phyloP scores from a whole-genome alignment of 2,888 invertebrate genomes.

The Siphlonurus alternatus region DNA sequence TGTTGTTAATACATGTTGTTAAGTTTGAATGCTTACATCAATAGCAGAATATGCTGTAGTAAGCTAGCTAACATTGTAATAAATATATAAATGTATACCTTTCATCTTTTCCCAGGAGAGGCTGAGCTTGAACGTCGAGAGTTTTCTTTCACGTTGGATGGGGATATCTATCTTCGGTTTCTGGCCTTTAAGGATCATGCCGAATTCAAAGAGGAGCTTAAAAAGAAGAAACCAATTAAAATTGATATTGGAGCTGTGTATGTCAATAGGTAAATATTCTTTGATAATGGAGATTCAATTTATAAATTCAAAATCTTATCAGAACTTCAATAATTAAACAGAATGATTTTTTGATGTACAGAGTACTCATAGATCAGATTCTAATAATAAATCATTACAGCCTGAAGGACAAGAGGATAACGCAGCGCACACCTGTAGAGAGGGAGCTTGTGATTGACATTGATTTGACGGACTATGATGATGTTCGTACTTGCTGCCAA shows the following conservation, averaged over 20 bases:
- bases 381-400: too few relatives aligned
- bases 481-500: slow-evolving; percentile 78
- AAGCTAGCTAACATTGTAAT: too few relatives aligned
- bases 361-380: too few relatives aligned
- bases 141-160: slow-evolving; percentile 84
- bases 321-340: too few relatives aligned
- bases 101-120: slow-evolving; percentile 33
- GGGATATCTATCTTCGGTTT: slow-evolving; percentile 86
- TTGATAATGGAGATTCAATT: neutral
- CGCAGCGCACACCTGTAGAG: slow-evolving; percentile 39
- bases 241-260: slow-evolving; percentile 88
- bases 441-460: slow-evolving; percentile 98
- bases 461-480: slow-evolving; percentile 98
- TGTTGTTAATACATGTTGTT: too few relatives aligned
- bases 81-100: too few relatives aligned
- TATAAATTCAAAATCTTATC: too few relatives aligned
- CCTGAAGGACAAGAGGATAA: slow-evolving; percentile 33
- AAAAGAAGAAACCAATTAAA: slow-evolving; percentile 68
- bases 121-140: slow-evolving; percentile 59
- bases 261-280: slow-evolving; percentile 18
- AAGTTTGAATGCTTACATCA: too few relatives aligned
- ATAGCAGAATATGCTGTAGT: too few relatives aligned
- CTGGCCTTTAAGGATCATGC: slow-evolving; percentile 63
- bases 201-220: slow-evolving; percentile 66
- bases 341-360: slow-evolving; percentile 1